Evolutionary conservation across 2,888 invertebrate genomes (phyloP).

Genomic region (Hemistola chrysoprasaria): DNA sequence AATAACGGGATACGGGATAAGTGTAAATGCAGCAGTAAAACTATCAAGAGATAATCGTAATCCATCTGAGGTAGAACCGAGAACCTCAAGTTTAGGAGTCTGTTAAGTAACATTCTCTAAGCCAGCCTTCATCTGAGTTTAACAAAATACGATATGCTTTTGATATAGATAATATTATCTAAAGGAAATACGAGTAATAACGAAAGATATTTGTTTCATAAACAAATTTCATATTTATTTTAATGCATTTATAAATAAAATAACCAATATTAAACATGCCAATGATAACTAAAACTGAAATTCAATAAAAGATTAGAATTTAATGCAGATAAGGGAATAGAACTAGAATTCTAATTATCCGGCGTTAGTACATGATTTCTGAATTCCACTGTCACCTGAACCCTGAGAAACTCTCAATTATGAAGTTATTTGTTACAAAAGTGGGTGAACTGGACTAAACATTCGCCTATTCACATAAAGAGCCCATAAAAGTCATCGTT

Average conservation of each 20-base stretch:
- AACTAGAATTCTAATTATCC: conserved; percentile 26
- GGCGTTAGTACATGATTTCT: conserved; percentile 19
- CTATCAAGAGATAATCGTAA: conserved; percentile 17
- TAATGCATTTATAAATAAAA: conserved; percentile 10
- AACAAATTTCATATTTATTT: conserved; percentile 1
- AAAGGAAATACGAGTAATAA: too few species aligned
- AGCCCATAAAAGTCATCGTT: conserved; percentile 27
- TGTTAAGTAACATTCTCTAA: too few species aligned
- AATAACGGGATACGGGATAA: conserved; percentile 26
- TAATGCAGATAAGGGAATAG: conserved; percentile 19
- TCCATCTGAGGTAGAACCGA: conserved; percentile 3
- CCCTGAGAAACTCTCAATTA: conserved; percentile 55
- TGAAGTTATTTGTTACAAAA: conserved; percentile 34
- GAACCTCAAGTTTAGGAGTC: too few species aligned
- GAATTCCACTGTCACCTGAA: conserved; percentile 18
- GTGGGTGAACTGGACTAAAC: conserved; percentile 7
- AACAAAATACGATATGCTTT: too few species aligned
- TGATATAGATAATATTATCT: too few species aligned
- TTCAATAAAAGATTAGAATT: conserved; percentile 17
- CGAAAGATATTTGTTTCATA: not conserved
- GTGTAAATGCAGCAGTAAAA: conserved; percentile 20
- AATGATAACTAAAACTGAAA: conserved; percentile 10
- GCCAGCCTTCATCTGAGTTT: too few species aligned
- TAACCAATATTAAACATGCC: conserved; percentile 22
- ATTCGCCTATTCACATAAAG: conserved; percentile 25